Percentiles rank a stretch among this genome's conserved stretches.
Conservation (phyloP, 2,113 vertebrate species). For the Erythrolamprus reginae region DNA sequence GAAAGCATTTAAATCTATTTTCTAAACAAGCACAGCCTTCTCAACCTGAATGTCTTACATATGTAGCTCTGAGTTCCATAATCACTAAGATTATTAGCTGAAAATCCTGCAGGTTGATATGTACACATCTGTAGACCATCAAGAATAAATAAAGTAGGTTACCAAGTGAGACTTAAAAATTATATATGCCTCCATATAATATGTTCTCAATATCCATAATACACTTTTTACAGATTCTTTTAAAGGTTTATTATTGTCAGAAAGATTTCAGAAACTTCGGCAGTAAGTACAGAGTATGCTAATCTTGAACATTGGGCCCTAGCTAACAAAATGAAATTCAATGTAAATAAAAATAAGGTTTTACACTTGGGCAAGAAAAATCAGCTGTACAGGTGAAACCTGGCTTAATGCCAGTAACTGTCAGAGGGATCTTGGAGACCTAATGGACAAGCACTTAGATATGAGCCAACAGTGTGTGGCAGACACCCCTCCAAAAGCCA, state of each 20-base stretch:
- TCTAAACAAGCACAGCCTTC: background rate
- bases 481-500: background rate
- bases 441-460: background rate
- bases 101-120: background rate
- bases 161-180: background rate
- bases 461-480: background rate
- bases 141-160: background rate
- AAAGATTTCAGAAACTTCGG: background rate
- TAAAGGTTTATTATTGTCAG: background rate
- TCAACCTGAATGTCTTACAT: background rate
- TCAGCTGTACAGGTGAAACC: background rate
- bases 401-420: background rate
- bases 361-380: background rate
- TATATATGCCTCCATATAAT: background rate
- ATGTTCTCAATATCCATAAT: background rate
- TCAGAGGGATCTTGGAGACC: background rate
- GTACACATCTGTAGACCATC: background rate
- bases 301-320: background rate
- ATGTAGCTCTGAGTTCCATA: background rate
- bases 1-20: background rate
- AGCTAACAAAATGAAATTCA: background rate
- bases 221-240: background rate
- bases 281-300: background rate
- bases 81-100: background rate
- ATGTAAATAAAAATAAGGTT: background rate